phyloP scores from a whole-genome alignment of 30 jellyfish, hydroid and myxozoan species.

The Chrysaora quinquecirrha region DNA sequence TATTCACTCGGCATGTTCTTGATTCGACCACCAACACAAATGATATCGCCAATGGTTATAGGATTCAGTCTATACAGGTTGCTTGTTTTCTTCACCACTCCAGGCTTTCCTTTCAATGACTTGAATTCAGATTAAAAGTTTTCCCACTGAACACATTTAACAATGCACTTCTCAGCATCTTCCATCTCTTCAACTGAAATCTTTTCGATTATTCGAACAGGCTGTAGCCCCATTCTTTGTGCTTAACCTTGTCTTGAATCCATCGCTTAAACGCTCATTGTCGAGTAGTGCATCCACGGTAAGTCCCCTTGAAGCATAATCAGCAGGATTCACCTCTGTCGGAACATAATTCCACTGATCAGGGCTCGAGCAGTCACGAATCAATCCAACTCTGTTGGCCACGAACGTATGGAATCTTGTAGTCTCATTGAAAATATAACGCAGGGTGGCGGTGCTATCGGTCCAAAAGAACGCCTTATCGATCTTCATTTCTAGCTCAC shows the following conservation, averaged over 20 bases:
- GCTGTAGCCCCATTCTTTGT: neutral
- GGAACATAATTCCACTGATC: neutral
- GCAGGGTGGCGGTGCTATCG: constrained; percentile 2
- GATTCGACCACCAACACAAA: neutral
- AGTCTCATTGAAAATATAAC: neutral
- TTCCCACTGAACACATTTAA: neutral
- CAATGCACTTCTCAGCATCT: neutral
- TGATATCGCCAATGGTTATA: neutral
- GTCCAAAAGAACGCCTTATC: constrained; percentile 1
- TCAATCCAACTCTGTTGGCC: neutral
- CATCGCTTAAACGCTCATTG: neutral
- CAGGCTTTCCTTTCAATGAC: neutral
- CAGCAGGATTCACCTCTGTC: neutral
- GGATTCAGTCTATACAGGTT: neutral
- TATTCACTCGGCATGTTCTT: neutral
- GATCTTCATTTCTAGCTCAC: neutral
- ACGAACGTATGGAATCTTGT: neutral
- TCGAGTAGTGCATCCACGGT: neutral
- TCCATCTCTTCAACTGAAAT: neutral
- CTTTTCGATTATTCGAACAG: neutral
- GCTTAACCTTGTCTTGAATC: neutral
- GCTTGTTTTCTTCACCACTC: neutral
- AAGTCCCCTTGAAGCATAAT: neutral
- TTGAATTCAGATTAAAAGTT: neutral
- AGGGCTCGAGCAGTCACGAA: constrained; percentile 1